Evolutionary conservation across 2,888 invertebrate genomes (phyloP).

Genomic region (Caenorhabditis wallacei): DNA sequence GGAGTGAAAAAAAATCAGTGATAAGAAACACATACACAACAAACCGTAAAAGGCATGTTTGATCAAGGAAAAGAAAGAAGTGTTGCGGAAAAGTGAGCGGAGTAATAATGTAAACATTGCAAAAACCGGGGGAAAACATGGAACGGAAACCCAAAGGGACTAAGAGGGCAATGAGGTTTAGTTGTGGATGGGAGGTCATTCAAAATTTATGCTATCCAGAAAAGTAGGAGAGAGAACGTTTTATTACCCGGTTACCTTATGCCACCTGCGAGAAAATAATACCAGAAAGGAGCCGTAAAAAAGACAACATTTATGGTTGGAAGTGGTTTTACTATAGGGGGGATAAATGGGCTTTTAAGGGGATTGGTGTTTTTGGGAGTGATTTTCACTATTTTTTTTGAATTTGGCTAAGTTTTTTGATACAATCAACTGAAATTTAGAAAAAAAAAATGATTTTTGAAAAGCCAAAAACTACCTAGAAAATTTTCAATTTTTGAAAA

Average conservation of each 20-base stretch:
- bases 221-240: constrained; percentile 36
- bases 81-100: constrained; percentile 37
- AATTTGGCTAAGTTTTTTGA: too few species aligned
- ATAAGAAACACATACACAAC: constrained; percentile 9
- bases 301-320: constrained; percentile 28
- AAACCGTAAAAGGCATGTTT: constrained; percentile 18
- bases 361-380: too few species aligned
- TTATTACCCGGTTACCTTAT: constrained; percentile 47
- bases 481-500: background rate
- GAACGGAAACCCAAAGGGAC: constrained; percentile 30
- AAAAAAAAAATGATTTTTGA: background rate
- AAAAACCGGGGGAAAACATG: constrained; percentile 15
- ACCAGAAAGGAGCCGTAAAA: constrained; percentile 8
- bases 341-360: background rate
- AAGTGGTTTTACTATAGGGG: background rate
- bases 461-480: background rate
- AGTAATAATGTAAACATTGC: constrained; percentile 24
- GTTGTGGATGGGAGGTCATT: constrained; percentile 61
- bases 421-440: too few species aligned
- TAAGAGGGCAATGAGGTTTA: constrained; percentile 16
- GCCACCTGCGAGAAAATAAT: constrained; percentile 36
- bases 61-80: constrained; percentile 4
- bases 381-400: too few species aligned
- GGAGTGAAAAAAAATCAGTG: constrained; percentile 20
- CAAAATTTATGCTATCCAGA: constrained; percentile 48